These are phyloP conservation scores for Ptychochromis oligacanthus DNA, from an alignment of 2,113 vertebrate genomes.

Conservation along the genomic window DNA sequence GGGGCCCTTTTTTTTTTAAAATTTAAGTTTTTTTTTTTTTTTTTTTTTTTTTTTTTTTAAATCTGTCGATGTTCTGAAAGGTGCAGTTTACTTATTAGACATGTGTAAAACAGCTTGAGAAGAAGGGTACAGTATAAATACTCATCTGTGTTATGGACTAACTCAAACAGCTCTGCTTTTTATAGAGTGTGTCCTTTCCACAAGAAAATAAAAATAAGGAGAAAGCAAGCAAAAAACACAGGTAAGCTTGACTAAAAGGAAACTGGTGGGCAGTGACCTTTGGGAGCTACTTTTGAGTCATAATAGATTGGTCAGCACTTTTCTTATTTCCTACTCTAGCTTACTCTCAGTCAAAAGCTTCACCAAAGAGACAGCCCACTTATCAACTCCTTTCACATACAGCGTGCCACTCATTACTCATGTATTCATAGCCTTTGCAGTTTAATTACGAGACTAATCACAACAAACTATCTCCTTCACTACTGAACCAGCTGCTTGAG, in stretches of 20 bases:
- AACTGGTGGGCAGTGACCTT: conserved; percentile 34
- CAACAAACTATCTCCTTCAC: conserved; percentile 74
- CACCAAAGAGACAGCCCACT: conserved; percentile 63
- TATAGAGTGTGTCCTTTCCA: neutral
- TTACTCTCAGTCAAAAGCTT: conserved; percentile 39
- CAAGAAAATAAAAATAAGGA: neutral
- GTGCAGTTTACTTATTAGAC: neutral
- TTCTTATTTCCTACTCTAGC: conserved; percentile 29
- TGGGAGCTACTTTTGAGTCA: neutral
- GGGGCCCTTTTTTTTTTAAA: no score
- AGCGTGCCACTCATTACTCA: conserved; percentile 74
- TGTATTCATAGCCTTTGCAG: conserved; percentile 75
- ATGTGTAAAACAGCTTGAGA: neutral
- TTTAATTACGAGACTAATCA: conserved; percentile 79
- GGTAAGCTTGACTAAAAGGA: neutral
- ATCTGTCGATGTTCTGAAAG: conserved; percentile 25
- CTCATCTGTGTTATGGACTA: neutral
- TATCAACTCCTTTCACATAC: conserved; percentile 71
- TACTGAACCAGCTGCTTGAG: conserved; percentile 52
- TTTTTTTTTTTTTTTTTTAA: conserved; percentile 26
- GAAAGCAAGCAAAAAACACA: neutral
- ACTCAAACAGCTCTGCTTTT: neutral
- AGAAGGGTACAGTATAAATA: neutral
- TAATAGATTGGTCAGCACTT: conserved; percentile 35
- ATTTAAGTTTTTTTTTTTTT: no score